Evolutionary conservation across 2,113 vertebrate genomes (phyloP).

Genomic region (Notechis scutatus): DNA sequence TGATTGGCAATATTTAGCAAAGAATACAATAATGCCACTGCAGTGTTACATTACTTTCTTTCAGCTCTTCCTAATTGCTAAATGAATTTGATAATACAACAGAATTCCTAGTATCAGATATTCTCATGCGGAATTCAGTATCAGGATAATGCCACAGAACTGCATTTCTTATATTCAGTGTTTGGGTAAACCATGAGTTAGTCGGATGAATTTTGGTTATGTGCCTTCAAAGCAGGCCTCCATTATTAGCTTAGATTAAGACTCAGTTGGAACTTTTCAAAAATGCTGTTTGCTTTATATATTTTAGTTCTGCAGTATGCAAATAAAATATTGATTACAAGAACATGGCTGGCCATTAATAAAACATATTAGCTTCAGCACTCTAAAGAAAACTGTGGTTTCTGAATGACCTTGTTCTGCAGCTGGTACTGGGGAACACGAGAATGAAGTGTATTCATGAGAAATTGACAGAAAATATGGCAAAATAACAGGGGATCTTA

Average conservation of each 20-base stretch:
- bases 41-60: not conserved
- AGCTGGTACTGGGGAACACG: not conserved
- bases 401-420: not conserved
- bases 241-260: not conserved
- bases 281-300: not conserved
- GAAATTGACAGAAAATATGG: slow-evolving; percentile 28
- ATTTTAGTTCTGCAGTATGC: not conserved
- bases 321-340: not conserved
- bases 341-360: not conserved
- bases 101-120: not conserved
- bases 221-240: not conserved
- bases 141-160: not conserved
- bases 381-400: slow-evolving; percentile 36
- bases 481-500: not conserved
- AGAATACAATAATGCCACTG: not conserved
- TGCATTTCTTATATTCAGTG: not conserved
- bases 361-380: not conserved
- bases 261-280: not conserved
- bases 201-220: not conserved
- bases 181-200: not conserved
- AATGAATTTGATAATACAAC: not conserved
- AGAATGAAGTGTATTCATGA: slow-evolving; percentile 29
- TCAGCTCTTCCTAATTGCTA: not conserved
- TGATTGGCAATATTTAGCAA: not conserved
- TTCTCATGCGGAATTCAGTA: not conserved